Evolutionary conservation across 2,113 vertebrate genomes (phyloP), one percentile per base, ranked within the genome.

Genomic region (Chlorodrepanis virens): DNA sequence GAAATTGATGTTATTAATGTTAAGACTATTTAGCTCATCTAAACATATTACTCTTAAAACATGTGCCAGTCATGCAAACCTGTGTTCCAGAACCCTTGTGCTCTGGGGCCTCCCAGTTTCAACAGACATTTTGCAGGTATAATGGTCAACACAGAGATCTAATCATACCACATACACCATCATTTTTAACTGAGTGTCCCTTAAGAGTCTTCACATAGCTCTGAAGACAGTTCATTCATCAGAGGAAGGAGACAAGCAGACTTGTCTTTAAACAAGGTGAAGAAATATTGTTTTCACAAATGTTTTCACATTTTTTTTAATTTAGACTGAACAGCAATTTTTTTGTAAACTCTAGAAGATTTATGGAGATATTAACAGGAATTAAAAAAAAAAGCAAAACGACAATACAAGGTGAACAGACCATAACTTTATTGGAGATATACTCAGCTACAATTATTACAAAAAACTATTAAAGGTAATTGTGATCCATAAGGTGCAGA

Each of bases 351-450:
- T 64, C 86, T 6, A 7, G 3, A 56, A 83, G 22, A 82, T 74
- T 89, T 80, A 50, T 18, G 45, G 39, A 33, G 85, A 68, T 27
- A 80, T 54, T 74, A 89, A 23, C 14, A 64, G 21, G 44, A 89
- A 71, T 17, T 83, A 14, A 8, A 57, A 87, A 83, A 84, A 78
- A 91, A 60, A 4, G 63, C 76, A 70, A 77, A 65, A 28, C 28
- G 14, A 97, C 89, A 91, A 95, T 96, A 78, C 91, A 69, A 89
- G 94, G 89, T 97, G 97, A 98, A 98, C 98, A 99, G 98, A 99
- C 97, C 98, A 98, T 98, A 98, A 99, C 98, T 99, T 99, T 99
- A 99, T 99, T 99, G 98, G 98, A 98, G 98, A 99, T 99, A 99
- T 98, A 99, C 97, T 98, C 96, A 97, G 98, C 99, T 99, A 99